Conservation (phyloP, 2,888 invertebrate genomes). For the Panopea generosa region DNA sequence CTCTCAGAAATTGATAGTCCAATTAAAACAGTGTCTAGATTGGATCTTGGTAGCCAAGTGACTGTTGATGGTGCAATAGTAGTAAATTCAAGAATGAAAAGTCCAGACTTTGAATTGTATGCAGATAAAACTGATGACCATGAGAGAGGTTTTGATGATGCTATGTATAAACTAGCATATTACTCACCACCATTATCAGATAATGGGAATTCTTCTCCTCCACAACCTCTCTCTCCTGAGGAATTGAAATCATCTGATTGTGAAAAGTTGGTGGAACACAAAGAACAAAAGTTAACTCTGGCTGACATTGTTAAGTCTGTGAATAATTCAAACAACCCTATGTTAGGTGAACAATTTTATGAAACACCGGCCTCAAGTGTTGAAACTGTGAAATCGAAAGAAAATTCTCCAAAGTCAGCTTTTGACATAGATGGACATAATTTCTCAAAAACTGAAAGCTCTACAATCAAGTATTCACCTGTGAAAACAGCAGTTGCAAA, state of each 20-base stretch:
- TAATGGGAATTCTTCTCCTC: constrained; percentile 72
- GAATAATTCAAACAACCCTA: constrained; percentile 13
- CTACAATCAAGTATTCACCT: constrained; percentile 1
- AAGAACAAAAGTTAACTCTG: constrained; percentile 40
- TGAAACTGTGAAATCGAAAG: constrained; percentile 47
- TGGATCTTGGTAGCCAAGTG: neutral
- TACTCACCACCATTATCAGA: constrained; percentile 78
- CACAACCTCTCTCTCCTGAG: constrained; percentile 77
- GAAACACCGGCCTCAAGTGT: constrained; percentile 59
- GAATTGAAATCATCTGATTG: constrained; percentile 53
- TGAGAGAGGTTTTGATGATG: constrained; percentile 71
- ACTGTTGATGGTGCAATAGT: too few relatives aligned
- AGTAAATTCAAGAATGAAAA: neutral
- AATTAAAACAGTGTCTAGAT: constrained; percentile 6
- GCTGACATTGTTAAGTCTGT: constrained; percentile 51
- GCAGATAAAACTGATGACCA: constrained; percentile 64
- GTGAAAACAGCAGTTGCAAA: constrained; percentile 67
- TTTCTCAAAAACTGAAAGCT: too few relatives aligned
- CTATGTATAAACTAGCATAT: constrained; percentile 77
- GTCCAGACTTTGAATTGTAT: constrained; percentile 59
- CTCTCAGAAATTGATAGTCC: constrained; percentile 32
- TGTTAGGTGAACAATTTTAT: constrained; percentile 41
- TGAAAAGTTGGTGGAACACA: constrained; percentile 18
- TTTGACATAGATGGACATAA: too few relatives aligned
- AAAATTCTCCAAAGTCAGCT: constrained; percentile 10